These are phyloP conservation scores for Lates japonicus DNA, from an alignment of 2,797 vertebrate genomes.

Conservation along the genomic window DNA sequence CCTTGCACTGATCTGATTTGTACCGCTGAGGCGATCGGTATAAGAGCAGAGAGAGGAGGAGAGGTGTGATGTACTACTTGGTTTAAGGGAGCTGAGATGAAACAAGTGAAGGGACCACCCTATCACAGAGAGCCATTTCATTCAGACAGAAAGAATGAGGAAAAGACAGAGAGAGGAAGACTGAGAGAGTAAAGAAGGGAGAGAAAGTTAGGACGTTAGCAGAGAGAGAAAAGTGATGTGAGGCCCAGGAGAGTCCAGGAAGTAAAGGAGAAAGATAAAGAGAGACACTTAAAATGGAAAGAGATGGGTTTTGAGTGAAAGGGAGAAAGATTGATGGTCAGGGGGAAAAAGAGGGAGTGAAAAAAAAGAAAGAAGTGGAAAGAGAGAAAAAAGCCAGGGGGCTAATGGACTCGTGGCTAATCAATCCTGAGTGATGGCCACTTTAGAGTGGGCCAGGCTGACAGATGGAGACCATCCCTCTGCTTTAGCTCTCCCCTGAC, in stretches of 20 bases:
- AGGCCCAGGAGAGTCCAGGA: conserved; percentile 17
- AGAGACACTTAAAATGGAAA: conserved; percentile 37
- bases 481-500: conserved; percentile 76
- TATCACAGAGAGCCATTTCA: conserved; percentile 6
- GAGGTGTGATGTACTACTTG: background rate
- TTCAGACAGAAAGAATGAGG: conserved; percentile 10
- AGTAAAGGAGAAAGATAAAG: conserved; percentile 25
- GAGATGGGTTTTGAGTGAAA: conserved; percentile 44
- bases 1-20: conserved; percentile 39
- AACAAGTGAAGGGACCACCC: conserved; percentile 9
- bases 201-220: background rate
- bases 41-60: conserved; percentile 21
- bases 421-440: conserved; percentile 85
- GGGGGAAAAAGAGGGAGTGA: conserved; percentile 21
- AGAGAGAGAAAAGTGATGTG: conserved; percentile 1
- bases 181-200: background rate
- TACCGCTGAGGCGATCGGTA: conserved; percentile 5
- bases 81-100: background rate
- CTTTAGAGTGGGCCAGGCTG: conserved; percentile 76
- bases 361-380: conserved; percentile 59
- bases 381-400: conserved; percentile 76
- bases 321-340: conserved; percentile 45
- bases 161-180: background rate
- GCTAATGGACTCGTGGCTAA: conserved; percentile 82
- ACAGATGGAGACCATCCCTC: conserved; percentile 82